Percentiles rank a stretch among this genome's conserved stretches.
Evolutionary conservation across 2,113 vertebrate genomes (phyloP).

Genomic region (Martes martes): DNA sequence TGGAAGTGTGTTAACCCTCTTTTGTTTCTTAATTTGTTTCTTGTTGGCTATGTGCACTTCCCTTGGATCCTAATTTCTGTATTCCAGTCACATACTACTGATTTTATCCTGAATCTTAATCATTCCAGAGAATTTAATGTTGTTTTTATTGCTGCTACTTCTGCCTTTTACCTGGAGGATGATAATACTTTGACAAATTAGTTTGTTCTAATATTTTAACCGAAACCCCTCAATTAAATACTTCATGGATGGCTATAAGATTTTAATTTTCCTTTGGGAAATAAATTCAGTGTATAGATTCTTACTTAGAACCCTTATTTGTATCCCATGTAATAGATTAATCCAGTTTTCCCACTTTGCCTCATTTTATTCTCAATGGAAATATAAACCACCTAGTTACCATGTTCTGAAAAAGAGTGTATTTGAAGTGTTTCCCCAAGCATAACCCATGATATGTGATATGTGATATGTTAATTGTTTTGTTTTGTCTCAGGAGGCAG

Average conservation of each 20-base stretch:
- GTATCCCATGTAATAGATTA: neutral
- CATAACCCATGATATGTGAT: neutral
- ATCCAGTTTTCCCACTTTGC: neutral
- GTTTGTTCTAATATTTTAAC: slow-evolving; percentile 1
- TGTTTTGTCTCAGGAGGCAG: neutral
- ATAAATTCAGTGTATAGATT: neutral
- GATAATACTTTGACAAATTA: neutral
- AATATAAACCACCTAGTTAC: neutral
- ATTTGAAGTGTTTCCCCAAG: slow-evolving; percentile 7
- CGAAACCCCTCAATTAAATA: neutral
- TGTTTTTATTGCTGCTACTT: neutral
- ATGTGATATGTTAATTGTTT: neutral
- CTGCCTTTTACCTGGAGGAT: neutral
- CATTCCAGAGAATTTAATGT: neutral
- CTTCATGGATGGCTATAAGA: neutral
- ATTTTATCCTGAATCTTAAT: neutral
- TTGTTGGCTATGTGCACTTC: neutral
- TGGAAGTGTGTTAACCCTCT: neutral
- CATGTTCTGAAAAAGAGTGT: neutral
- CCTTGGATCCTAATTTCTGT: neutral
- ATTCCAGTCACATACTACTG: neutral
- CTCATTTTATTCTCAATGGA: neutral
- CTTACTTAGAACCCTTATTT: neutral
- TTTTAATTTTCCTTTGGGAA: neutral
- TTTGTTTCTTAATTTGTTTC: neutral